Conservation (phyloP, 2,113 vertebrate genomes). For the Rhabdomys dilectus region DNA sequence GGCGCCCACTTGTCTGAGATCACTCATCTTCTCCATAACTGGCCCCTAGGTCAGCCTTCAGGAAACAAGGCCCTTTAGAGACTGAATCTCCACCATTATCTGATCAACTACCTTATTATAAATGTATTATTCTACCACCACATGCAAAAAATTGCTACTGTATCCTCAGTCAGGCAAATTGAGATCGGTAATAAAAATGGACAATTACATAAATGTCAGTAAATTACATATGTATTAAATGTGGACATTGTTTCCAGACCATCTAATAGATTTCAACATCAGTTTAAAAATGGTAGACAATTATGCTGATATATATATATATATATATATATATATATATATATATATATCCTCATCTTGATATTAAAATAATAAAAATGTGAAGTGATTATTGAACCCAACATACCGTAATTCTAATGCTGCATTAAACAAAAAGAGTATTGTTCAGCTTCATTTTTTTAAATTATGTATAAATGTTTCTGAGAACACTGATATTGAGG, state of each 20-base stretch:
- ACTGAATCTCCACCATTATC: background rate
- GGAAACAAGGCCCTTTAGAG: background rate
- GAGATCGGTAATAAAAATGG: background rate
- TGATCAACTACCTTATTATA: background rate
- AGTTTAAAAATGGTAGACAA: background rate
- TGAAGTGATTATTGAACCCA: background rate
- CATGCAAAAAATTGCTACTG: background rate
- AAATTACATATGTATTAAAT: background rate
- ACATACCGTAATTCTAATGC: background rate
- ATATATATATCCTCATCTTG: background rate
- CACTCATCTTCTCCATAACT: background rate
- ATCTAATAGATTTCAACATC: constrained; percentile 48
- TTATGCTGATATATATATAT: background rate
- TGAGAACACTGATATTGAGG: background rate
- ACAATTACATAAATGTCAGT: background rate
- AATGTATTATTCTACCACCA: background rate
- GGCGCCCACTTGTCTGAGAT: background rate
- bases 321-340: background rate
- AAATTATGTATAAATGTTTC: too few species aligned
- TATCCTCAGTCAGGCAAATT: background rate
- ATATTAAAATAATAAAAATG: background rate
- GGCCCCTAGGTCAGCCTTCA: background rate
- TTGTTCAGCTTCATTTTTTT: background rate
- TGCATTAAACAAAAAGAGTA: background rate
- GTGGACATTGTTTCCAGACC: background rate